Conservation (phyloP, 2,113 vertebrate species). For the Prunella himalayana region DNA sequence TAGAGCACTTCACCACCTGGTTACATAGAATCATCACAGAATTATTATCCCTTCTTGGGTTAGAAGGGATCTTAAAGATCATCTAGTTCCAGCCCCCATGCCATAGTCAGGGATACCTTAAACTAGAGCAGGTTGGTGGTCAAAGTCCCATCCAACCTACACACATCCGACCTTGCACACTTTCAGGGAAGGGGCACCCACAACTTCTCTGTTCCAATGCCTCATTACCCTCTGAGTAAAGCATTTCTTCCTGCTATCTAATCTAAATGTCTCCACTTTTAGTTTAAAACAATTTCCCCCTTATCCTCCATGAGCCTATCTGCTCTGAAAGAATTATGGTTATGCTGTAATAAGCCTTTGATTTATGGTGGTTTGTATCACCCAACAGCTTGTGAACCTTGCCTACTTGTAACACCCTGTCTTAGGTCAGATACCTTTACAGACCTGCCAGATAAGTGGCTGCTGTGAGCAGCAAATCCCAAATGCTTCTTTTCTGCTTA, state of each 20-base stretch:
- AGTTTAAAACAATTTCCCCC: not conserved
- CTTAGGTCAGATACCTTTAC: not conserved
- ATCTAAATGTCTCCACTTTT: not conserved
- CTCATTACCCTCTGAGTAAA: not conserved
- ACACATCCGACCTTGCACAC: not conserved
- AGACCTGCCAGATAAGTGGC: not conserved
- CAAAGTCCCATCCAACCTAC: not conserved
- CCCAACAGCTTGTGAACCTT: not conserved
- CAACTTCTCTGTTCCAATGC: not conserved
- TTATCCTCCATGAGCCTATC: not conserved
- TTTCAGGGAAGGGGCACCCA: not conserved
- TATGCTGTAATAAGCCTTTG: not conserved
- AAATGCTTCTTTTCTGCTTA: not conserved
- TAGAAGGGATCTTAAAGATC: not conserved
- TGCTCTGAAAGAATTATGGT: not conserved
- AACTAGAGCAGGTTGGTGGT: not conserved
- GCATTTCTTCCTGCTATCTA: not conserved
- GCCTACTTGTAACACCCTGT: not conserved
- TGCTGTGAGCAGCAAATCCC: not conserved
- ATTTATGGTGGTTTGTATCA: not conserved
- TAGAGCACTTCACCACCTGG: not conserved
- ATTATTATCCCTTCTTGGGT: not conserved
- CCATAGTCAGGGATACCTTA: not conserved
- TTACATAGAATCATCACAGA: not conserved
- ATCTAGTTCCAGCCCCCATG: not conserved